These are phyloP conservation scores for Onychorhynchus coronatus DNA, from an alignment of 2,113 vertebrate genomes.

Conservation along the genomic window DNA sequence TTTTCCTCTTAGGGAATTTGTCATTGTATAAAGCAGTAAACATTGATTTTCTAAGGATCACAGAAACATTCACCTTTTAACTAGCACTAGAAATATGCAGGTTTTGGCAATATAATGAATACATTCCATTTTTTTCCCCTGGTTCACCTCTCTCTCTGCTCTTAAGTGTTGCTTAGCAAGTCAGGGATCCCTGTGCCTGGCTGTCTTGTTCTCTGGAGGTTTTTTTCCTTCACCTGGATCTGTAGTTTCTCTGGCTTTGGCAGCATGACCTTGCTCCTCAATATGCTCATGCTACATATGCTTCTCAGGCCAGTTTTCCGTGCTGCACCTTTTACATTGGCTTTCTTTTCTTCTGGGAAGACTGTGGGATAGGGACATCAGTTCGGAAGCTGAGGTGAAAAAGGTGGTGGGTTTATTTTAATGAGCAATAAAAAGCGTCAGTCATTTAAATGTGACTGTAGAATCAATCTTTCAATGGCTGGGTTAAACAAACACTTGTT, in stretches of 20 bases:
- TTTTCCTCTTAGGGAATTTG: neutral
- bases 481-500: neutral
- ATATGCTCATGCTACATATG: neutral
- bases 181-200: neutral
- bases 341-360: neutral
- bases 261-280: neutral
- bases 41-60: neutral
- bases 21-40: neutral
- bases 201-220: neutral
- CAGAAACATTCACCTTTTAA: neutral
- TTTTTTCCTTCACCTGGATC: neutral
- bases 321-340: neutral
- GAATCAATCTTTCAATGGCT: neutral
- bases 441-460: neutral
- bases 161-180: neutral
- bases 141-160: neutral
- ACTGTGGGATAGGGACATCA: neutral
- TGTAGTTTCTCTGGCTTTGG: neutral
- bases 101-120: neutral
- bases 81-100: neutral
- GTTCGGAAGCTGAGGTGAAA: neutral
- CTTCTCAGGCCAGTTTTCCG: neutral
- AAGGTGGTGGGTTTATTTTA: neutral
- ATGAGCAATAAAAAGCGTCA: neutral
- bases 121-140: neutral